Evolutionary conservation across 2,113 vertebrate species (phyloP), one percentile per base, ranked within the genome.

Genomic region (Chlorocebus sabaeus): DNA sequence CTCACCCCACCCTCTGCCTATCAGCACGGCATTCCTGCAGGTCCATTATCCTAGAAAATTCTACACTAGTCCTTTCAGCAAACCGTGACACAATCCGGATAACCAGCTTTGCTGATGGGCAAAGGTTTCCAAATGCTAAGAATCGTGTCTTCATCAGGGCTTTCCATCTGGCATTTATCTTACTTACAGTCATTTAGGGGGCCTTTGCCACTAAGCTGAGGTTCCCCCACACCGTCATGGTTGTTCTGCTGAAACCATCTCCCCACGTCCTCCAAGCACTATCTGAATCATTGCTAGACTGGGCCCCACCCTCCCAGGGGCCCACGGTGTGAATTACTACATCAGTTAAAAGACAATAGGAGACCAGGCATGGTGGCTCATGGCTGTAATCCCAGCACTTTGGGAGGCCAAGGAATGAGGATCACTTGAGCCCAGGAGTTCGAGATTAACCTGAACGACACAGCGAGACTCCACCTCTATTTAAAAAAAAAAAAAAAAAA

Each of bases 241-340:
- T 14, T 35, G 8, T 52, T 11, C 52, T 32, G 23, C 40, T 5
- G 22, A 73, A 23, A 52, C 8, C 59, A 12, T 48, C 48, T 3
- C 16, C 30, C n/a, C 18, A 3, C 0, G 17, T n/a, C 81, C 35
- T 70, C 40, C 7, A 4, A 32, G 35, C 3, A 12, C 72, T 4
- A 5, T 43, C 67, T 23, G 84, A 79, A 16, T 72, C 64, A 2
- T 4, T 20, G 25, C 27, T 20, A 32, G 84, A 40, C 45, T 0
- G 2, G 32, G 45, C 1, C 2, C 76, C 38, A 2, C 40, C 59
- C 27, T n/a, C 35, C 30, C 3, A 4, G 45, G 35, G 18, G 30
- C 45, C 22, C 2, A 3, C 0, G 3, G 8, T 27, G 1, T 3
- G 30, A 57, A n/a, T n/a, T 67, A 59, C 23, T 2, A 8, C 12